Percentiles rank a stretch among this genome's conserved stretches.
Conservation (phyloP, 2,113 vertebrate species). For the Hirundichthys speculiger region DNA sequence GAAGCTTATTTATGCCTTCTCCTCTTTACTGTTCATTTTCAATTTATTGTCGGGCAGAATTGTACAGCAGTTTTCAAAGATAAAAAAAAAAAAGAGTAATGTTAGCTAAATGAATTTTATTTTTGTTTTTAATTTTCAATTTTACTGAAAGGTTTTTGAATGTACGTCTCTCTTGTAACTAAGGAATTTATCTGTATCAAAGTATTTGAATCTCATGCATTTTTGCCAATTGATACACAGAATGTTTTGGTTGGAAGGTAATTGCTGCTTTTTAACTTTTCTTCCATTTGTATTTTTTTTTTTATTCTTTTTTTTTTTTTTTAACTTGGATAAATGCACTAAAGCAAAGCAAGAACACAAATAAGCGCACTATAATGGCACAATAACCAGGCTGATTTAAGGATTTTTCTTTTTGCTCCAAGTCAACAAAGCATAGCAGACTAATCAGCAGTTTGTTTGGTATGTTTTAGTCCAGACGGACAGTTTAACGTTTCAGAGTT, state of each 20-base stretch:
- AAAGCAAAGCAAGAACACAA: constrained; percentile 80
- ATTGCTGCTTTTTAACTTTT: constrained; percentile 84
- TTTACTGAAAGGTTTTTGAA: constrained; percentile 61
- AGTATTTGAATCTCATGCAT: constrained; percentile 25
- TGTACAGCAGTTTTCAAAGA: constrained; percentile 46
- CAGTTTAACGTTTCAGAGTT: background rate
- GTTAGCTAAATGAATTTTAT: constrained; percentile 1
- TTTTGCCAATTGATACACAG: constrained; percentile 50
- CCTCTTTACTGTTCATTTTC: constrained; percentile 33
- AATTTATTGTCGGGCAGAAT: constrained; percentile 34
- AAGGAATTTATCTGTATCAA: constrained; percentile 32
- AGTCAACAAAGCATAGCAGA: background rate
- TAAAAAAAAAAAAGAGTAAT: constrained; percentile 7
- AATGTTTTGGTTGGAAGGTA: constrained; percentile 77
- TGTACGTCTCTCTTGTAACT: constrained; percentile 57
- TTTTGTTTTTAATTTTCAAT: constrained; percentile 15
- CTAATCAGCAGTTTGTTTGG: background rate
- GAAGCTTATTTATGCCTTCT: constrained; percentile 61
- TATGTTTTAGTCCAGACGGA: background rate
- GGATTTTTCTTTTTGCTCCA: background rate
- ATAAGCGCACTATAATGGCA: constrained; percentile 8
- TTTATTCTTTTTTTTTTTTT: background rate
- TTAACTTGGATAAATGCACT: constrained; percentile 83
- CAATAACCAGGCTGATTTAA: background rate
- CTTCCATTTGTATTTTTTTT: background rate